Evolutionary conservation across 2,888 invertebrate genomes (phyloP), one percentile per base, ranked within the genome.

Genomic region (Eupeodes luniger): DNA sequence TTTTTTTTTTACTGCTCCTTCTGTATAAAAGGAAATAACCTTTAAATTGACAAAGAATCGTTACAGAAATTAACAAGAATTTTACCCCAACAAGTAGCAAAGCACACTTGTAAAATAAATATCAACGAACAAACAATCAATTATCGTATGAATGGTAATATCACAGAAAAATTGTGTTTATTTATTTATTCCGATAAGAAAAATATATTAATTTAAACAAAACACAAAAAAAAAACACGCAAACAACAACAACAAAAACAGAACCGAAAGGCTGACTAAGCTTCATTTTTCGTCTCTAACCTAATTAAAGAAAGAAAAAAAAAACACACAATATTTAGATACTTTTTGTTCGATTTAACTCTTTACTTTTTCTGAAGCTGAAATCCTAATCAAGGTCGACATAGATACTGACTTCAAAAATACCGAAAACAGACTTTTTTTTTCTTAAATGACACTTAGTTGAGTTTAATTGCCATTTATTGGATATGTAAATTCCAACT

Each of bases 401-500:
- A 27, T 16, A 19, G n/a, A 74, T 67, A 16, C 27, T 27, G 27
- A 40, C 40, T 40, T 40, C 40, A 40, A 27, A 27, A 27, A 27
- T 27, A 27, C 27, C 27, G 27, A 27, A 27, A 27, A 27, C 27
- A 27, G 27, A 27, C 27, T 27, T 27, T 27, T 27, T 27, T 27
- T 36, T 76, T 40, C 9, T 62, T 59, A 47, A 76, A 44, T 57
- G n/a, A 53, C 61, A 59, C 57, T 66, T 66, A 27, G 47, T 47
- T 47, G 61, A 59, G 10, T 66, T 40, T 81, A 78, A 78, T 74
- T 78, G 40, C 19, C 74, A 70, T 75, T 5, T 7, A 7, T 76
- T 57, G 10, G 79, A 49, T 80, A 80, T 84, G 67, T 69, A 62
- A 83, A 81, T 79, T 75, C 47, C 64, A 69, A 44, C 49, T 47